These are phyloP conservation scores for Aeoliscus strigatus DNA, from an alignment of 2,797 vertebrate genomes.

Conservation along the genomic window DNA sequence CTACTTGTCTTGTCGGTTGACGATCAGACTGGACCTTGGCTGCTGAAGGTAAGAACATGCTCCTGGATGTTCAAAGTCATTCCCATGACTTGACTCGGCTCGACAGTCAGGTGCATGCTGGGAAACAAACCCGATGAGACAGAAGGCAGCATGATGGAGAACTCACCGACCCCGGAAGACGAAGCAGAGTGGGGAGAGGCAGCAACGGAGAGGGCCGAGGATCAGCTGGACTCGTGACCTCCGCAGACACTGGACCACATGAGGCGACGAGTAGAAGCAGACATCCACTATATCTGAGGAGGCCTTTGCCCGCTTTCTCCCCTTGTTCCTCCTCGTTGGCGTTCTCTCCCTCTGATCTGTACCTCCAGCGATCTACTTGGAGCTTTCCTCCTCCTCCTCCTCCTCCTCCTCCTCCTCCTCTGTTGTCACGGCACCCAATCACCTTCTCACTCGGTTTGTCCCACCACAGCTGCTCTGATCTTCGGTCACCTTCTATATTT, in stretches of 20 bases:
- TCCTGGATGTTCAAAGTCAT: too few relatives aligned
- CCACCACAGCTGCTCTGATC: constrained; percentile 14
- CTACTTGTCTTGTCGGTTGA: too few relatives aligned
- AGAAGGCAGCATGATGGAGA: neutral
- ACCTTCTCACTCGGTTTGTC: constrained; percentile 14
- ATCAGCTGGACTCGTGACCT: constrained; percentile 16
- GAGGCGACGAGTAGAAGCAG: constrained; percentile 13
- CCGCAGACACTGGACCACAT: constrained; percentile 17
- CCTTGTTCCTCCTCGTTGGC: neutral
- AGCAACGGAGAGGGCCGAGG: neutral
- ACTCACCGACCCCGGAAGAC: constrained; percentile 34
- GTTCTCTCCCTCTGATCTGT: too few relatives aligned
- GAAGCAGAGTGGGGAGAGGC: neutral
- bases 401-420: constrained; percentile 1
- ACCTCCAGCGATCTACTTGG: constrained; percentile 4
- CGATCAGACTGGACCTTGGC: too few relatives aligned
- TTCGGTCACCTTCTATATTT: neutral
- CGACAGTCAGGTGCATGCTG: constrained; percentile 14
- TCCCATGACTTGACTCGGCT: neutral
- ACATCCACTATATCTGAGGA: constrained; percentile 30
- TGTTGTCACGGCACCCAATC: constrained; percentile 27
- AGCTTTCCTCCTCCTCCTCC: neutral
- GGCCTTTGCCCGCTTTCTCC: neutral
- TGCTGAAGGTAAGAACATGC: too few relatives aligned
- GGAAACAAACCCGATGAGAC: neutral